These are phyloP conservation scores for Macaca nemestrina DNA, from an alignment of 2,113 vertebrate genomes.

Conservation along the genomic window DNA sequence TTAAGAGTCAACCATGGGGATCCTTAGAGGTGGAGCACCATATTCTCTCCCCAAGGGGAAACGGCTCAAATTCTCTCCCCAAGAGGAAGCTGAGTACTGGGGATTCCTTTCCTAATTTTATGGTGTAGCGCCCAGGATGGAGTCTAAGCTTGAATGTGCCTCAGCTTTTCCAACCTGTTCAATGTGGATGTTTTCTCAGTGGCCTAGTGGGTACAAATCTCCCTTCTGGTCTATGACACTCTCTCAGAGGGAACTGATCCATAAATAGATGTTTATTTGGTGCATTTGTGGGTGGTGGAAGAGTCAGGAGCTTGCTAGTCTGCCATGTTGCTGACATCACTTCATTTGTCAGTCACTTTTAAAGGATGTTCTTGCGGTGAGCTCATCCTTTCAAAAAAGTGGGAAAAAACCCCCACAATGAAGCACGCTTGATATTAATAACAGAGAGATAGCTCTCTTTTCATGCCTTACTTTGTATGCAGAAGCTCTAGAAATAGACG, in stretches of 20 bases:
- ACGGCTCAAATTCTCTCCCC: not conserved
- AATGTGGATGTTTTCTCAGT: not conserved
- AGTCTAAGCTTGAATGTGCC: not conserved
- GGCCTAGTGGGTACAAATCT: not conserved
- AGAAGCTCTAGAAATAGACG: not conserved
- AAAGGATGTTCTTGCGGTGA: not conserved
- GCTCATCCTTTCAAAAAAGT: not conserved
- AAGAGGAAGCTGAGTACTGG: not conserved
- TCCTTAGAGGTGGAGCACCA: not conserved
- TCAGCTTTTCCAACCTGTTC: not conserved
- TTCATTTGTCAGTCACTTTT: not conserved
- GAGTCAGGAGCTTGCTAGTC: not conserved
- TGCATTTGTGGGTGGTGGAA: not conserved
- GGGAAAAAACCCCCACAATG: not conserved
- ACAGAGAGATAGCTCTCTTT: not conserved
- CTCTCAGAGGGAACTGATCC: not conserved
- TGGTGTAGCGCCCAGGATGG: not conserved
- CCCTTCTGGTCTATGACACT: not conserved
- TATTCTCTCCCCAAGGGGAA: not conserved
- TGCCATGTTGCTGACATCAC: not conserved
- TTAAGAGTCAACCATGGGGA: not conserved
- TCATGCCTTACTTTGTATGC: not conserved
- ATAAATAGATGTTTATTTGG: not conserved
- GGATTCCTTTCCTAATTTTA: not conserved
- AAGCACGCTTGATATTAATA: not conserved